These are phyloP conservation scores for Dascyllus trimaculatus DNA, from an alignment of 2,113 vertebrate species.

Conservation along the genomic window DNA sequence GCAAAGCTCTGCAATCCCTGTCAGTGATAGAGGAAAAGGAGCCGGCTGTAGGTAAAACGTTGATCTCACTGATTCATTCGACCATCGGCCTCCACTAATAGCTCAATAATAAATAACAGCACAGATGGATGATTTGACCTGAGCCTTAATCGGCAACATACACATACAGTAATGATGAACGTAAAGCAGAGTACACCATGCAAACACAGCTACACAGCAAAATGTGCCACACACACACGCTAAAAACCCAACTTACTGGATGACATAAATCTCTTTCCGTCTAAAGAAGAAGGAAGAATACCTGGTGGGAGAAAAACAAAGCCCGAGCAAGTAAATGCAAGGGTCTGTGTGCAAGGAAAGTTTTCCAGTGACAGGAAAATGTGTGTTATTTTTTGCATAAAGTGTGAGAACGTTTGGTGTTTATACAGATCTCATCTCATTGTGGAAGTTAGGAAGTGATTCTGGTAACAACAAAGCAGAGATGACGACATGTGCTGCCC, in stretches of 20 bases:
- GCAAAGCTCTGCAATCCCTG: conserved; percentile 30
- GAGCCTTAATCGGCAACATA: conserved; percentile 15
- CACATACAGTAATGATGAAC: neutral
- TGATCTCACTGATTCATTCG: conserved; percentile 17
- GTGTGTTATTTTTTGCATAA: conserved; percentile 19
- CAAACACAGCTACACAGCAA: conserved; percentile 33
- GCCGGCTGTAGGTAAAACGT: conserved; percentile 25
- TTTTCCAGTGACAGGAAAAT: conserved; percentile 15
- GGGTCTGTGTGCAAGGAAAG: conserved; percentile 6
- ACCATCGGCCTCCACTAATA: conserved; percentile 17
- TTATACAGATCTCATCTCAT: conserved; percentile 13
- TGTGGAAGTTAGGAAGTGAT: neutral
- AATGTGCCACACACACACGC: conserved; percentile 40
- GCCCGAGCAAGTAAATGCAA: conserved; percentile 36
- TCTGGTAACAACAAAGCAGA: conserved; percentile 9
- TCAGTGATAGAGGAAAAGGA: conserved; percentile 24
- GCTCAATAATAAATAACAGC: conserved; percentile 5
- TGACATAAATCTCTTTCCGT: conserved; percentile 99
- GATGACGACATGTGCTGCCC: conserved; percentile 41
- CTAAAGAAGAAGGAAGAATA: conserved; percentile 99
- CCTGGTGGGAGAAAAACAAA: conserved; percentile 88
- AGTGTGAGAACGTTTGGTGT: neutral
- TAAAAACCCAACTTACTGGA: conserved; percentile 93
- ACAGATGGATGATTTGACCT: conserved; percentile 12
- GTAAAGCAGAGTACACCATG: conserved; percentile 3